phyloP scores from a whole-genome alignment of 2,113 vertebrate species.

The Emydura subglobosa region DNA sequence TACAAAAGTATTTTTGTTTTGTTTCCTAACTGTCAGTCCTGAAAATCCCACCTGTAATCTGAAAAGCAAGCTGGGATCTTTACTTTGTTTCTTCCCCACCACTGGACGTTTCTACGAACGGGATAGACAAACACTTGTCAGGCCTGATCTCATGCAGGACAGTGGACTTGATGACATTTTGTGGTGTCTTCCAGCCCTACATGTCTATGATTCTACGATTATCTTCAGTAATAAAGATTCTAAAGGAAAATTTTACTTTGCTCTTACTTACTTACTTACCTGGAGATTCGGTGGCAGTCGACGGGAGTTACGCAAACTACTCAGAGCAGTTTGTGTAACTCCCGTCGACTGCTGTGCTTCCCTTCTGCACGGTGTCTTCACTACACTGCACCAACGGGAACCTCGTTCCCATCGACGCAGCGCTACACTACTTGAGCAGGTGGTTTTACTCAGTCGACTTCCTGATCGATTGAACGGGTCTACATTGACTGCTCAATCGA shows the following conservation, averaged over 20 bases:
- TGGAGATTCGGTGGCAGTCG: too few species aligned
- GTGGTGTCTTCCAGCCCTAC: neutral
- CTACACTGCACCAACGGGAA: too few species aligned
- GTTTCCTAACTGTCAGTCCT: neutral
- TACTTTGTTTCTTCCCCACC: neutral
- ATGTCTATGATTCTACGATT: neutral
- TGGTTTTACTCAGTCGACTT: too few species aligned
- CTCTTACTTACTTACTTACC: too few species aligned
- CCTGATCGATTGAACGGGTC: too few species aligned
- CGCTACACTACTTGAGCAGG: too few species aligned
- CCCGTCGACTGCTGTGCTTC: too few species aligned
- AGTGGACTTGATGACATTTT: neutral
- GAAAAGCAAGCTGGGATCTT: neutral
- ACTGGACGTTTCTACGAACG: neutral
- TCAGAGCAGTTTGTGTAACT: too few species aligned
- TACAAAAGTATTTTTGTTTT: neutral
- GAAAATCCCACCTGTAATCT: neutral
- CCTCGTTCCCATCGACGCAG: too few species aligned
- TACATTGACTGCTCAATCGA: too few species aligned
- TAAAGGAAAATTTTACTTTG: neutral
- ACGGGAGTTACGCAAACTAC: too few species aligned
- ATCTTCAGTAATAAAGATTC: neutral
- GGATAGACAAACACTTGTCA: neutral
- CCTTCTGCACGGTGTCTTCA: too few species aligned
- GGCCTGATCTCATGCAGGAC: neutral